Evolutionary conservation across 1,140 invertebrate genomes (phyloP), one percentile per base, ranked within the genome.

Genomic region (Bombus picipes): DNA sequence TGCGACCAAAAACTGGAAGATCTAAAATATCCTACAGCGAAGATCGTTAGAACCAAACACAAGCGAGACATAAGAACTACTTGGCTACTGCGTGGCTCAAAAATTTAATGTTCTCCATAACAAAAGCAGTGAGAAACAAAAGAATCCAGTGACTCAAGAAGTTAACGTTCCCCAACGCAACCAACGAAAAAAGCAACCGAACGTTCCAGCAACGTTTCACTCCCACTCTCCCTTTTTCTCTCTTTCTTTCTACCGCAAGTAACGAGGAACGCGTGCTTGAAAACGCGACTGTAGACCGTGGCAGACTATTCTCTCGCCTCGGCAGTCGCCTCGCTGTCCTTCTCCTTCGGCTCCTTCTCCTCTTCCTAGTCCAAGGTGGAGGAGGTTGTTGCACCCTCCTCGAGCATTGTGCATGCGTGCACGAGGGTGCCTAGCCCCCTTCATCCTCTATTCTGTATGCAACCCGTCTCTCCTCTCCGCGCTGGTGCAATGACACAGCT

Each of bases 331-430:
- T 32, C 28, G 43, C 53, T 57, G 57, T 85, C 59, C 59, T 74
- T 77, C 81, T 87, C 71, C 66, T 81, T 82, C 73, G 80, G 41
- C 80, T 83, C 83, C 70, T 80, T 72, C 77, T 85, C 79, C 76
- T 81, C 76, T 79, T 85, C 79, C 73, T 88, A 78, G 76, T 88
- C 84, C 82, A 81, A 83, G 81, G 78, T 79, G 77, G 87, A 86
- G 57, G 71, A 89, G 88, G 88, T 89, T 89, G 88, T 89, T 89
- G 87, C 88, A 86, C 87, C 87, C 88, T 85, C 57, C 83, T 86
- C 83, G 65, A 74, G 57, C 83, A 89, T 86, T 89, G 74, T 86
- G 88, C 79, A 85, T 88, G 87, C 79, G 71, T 89, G 83, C 75
- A 75, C 83, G 78, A 89, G 88, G 83, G 84, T 86, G 87, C 75